Conservation (phyloP, 2,888 invertebrate genomes). For the Eristalinus sepulchralis region DNA sequence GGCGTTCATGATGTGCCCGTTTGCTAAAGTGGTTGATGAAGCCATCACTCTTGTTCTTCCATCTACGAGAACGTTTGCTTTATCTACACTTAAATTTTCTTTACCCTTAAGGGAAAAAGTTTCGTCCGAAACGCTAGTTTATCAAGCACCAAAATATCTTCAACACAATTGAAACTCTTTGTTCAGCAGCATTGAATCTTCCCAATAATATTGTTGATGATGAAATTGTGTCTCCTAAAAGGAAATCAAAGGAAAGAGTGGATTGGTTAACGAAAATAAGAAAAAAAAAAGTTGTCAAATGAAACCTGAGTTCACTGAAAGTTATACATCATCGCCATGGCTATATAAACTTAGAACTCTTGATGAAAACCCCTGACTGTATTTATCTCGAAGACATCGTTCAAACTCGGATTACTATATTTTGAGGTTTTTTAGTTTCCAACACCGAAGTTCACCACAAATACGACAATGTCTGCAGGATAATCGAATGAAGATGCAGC, state of each 20-base stretch:
- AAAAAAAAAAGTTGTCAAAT: slow-evolving; percentile 81
- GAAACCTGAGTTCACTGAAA: slow-evolving; percentile 37
- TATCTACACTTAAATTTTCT: slow-evolving; percentile 47
- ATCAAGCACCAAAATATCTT: slow-evolving; percentile 73
- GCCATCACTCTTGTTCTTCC: slow-evolving; percentile 6
- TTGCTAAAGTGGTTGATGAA: slow-evolving; percentile 77
- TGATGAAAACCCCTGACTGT: slow-evolving; percentile 75
- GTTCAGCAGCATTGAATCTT: slow-evolving; percentile 86
- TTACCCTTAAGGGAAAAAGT: slow-evolving; percentile 76
- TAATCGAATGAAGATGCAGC: background rate
- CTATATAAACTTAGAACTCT: slow-evolving; percentile 76
- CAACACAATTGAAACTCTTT: slow-evolving; percentile 73
- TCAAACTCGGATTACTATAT: slow-evolving; percentile 75
- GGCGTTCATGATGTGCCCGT: slow-evolving; percentile 76
- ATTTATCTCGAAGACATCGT: slow-evolving; percentile 76
- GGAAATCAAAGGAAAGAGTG: slow-evolving; percentile 84
- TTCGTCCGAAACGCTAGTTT: slow-evolving; percentile 71
- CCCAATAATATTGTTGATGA: slow-evolving; percentile 90
- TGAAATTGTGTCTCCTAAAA: slow-evolving; percentile 85
- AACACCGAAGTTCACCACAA: slow-evolving; percentile 67
- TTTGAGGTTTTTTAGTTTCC: slow-evolving; percentile 79
- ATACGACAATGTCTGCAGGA: slow-evolving; percentile 61
- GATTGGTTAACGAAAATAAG: slow-evolving; percentile 88
- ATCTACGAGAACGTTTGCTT: slow-evolving; percentile 50
- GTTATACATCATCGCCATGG: slow-evolving; percentile 76